Percentiles rank a stretch among this genome's conserved stretches.
These are phyloP conservation scores for Prolemur simus DNA, from an alignment of 2,113 vertebrate species.

Conservation along the genomic window DNA sequence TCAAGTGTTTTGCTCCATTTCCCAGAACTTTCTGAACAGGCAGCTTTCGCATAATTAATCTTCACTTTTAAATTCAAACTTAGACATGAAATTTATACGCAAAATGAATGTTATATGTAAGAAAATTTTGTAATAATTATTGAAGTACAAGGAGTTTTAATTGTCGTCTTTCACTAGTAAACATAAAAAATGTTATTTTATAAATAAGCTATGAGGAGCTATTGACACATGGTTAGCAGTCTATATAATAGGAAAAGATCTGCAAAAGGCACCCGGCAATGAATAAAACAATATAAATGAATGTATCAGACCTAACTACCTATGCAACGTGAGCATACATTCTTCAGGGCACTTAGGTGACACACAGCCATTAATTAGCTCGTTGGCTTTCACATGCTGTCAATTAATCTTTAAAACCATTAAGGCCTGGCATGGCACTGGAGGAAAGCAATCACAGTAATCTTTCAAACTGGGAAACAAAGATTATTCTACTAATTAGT, in stretches of 20 bases:
- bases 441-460: constrained; percentile 64
- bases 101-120: not conserved
- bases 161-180: not conserved
- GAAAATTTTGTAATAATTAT: not conserved
- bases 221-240: not conserved
- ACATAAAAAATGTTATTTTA: not conserved
- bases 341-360: constrained; percentile 47
- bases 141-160: not conserved
- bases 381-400: constrained; percentile 66
- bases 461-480: constrained; percentile 69
- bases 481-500: constrained; percentile 74
- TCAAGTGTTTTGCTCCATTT: not conserved
- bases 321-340: not conserved
- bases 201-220: not conserved
- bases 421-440: constrained; percentile 47
- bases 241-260: not conserved
- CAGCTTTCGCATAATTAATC: not conserved
- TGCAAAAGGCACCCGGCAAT: not conserved
- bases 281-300: not conserved
- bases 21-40: not conserved
- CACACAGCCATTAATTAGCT: constrained; percentile 55
- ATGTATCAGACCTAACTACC: not conserved
- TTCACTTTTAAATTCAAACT: not conserved
- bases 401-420: constrained; percentile 72
- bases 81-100: not conserved